Conservation (phyloP, 2,113 vertebrate species). For the Columba livia region DNA sequence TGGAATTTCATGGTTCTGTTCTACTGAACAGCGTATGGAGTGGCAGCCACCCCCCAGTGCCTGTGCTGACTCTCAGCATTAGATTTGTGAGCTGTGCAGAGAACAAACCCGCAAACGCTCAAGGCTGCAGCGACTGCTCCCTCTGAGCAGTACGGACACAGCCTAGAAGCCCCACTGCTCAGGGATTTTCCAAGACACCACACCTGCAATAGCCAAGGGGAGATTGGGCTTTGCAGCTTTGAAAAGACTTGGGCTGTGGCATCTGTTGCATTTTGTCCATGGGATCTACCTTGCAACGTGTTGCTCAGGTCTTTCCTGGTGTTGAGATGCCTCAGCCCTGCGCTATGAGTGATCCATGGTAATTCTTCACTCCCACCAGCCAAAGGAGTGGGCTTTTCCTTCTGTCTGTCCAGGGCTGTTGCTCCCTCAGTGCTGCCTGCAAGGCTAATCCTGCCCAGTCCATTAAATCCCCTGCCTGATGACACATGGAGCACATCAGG, state of each 20-base stretch:
- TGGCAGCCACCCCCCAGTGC: neutral
- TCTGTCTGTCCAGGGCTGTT: neutral
- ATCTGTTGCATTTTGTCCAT: accelerated
- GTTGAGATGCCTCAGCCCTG: neutral
- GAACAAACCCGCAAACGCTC: neutral
- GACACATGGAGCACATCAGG: accelerated
- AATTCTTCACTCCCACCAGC: neutral
- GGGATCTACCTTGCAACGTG: slow-evolving; percentile 5
- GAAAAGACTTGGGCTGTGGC: neutral
- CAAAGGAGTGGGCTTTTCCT: neutral
- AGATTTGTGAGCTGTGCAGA: neutral
- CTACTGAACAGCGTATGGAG: neutral
- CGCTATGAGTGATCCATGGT: neutral
- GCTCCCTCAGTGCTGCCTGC: neutral
- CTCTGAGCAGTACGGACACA: neutral
- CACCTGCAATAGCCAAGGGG: neutral
- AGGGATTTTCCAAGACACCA: neutral
- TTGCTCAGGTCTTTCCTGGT: neutral
- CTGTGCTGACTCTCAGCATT: neutral
- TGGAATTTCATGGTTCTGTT: neutral
- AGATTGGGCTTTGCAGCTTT: neutral
- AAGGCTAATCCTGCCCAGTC: neutral
- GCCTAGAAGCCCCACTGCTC: neutral
- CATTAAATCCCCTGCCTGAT: accelerated
- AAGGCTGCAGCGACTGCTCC: neutral